Base-by-base conservation (phyloP, 2,888 invertebrate genomes). In the Philereme vetulata region DNA sequence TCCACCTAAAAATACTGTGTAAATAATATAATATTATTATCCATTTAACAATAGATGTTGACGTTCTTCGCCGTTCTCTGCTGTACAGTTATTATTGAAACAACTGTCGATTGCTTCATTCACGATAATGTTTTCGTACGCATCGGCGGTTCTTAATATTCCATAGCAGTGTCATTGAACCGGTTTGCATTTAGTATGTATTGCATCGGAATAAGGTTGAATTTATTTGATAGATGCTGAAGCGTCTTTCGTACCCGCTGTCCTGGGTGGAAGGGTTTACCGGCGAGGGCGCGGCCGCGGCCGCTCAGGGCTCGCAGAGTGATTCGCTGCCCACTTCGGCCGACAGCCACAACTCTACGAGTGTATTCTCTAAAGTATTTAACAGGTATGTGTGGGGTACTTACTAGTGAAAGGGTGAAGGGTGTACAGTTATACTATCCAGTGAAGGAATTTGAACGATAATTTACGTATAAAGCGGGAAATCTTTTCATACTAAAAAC, bases 201-300 rank as follows among this genome's bases (percentile, higher is more conserved):
- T 35, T 35, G 7, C 35, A 4, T 8, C 7, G 8, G 21, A 21
- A 21, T 33, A 36, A 48, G 44, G 40, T 50, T 36, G 46, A 50
- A 60, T 55, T 43, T 58, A 56, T 64, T 48, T 56, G 84, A n/a
- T 80, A 98, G 97, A 97, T 97, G 96, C 92, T 98, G 74, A 98
- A 98, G 89, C 94, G 97, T 74, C 94, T 98, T 63, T 97, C 97
- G 0, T 97, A 98, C 92, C 98, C 98, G 10, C 88, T 98, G 55
- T 96, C 97, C 3, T 97, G 97, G 97, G 97, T 97, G 93, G 97
- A 97, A 84, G 97, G 97, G 2, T 91, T 97, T 45, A 96, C 96
- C 0, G 96, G 96, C 59, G 97, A 97, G 67, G 95, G 94, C 68
- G 94, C 93, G 64, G 92, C 90, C 68, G 94, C 93, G 64, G 92